Base-by-base conservation (phyloP, 23 tunicate species). In the Halocynthia roretzi region DNA sequence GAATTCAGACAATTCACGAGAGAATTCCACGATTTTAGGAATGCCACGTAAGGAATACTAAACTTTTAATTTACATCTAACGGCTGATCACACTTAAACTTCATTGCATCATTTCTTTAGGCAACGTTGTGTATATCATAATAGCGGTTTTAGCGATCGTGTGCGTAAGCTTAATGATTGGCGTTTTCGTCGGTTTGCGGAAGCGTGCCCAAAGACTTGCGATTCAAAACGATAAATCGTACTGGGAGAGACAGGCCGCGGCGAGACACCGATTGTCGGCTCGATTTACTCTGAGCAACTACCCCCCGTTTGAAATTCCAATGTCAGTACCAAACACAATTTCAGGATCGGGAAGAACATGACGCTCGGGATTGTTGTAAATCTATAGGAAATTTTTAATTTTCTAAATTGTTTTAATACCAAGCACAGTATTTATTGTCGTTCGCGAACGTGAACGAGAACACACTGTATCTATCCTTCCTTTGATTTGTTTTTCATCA, bases 241-340 rank as follows among this genome's bases (percentile, higher is more conserved):
- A 50, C 4, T 74, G 78, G 78, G 56, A 74, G 56, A 49, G 56
- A 8, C 78, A 74, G 21, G 50, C 56, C 14, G 78, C 67, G 1
- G 56, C 55, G 20, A 54, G 78, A 5, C 56, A 10, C 19, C 55
- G 76, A 5, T 74, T 74, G 56, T 54, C 78, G 9, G 56, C 55
- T 5, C 55, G 62, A 54, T 74, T 74, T 50, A 74, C 78, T 8
- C 78, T 74, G 8, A 74, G 78, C 40, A 74, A 74, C 40, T 22
- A 48, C 14, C 78, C 78, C 0, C 78, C 78, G 10, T 74, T 74
- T 54, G 78, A 74, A 54, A 74, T 74, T 8, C 78, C 78, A 14
- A 53, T 74, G 18, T 74, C 78, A 5, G 78, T 74, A 54, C 78
- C 78, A 1, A 74, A 74, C 78, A 74, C 78, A 5, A 53, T 74